These are phyloP conservation scores for Columbina picui DNA, from an alignment of 2,113 vertebrate species.

Conservation along the genomic window DNA sequence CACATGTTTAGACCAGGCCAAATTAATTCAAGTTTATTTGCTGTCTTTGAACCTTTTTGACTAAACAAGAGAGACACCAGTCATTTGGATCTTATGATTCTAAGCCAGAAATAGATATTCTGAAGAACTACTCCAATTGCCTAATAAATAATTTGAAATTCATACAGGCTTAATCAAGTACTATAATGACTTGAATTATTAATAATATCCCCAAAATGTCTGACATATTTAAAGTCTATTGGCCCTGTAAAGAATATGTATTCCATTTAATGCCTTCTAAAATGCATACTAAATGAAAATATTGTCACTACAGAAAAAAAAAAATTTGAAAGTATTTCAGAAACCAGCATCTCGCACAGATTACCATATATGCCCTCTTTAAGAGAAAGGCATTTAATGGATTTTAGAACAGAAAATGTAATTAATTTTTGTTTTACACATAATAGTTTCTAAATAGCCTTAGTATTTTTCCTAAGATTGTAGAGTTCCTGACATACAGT, in stretches of 20 bases:
- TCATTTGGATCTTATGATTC: not conserved
- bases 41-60: not conserved
- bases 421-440: not conserved
- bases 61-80: not conserved
- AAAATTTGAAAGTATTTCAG: not conserved
- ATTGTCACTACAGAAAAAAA: not conserved
- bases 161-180: not conserved
- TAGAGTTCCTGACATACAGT: not conserved
- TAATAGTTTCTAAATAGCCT: not conserved
- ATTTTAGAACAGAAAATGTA: not conserved
- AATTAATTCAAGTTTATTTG: not conserved
- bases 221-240: not conserved
- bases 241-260: not conserved
- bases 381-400: not conserved
- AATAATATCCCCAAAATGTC: not conserved
- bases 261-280: not conserved
- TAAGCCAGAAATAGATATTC: not conserved
- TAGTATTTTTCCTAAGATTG: not conserved
- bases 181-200: not conserved
- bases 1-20: not conserved
- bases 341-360: not conserved
- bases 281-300: not conserved
- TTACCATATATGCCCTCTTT: not conserved
- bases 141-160: not conserved
- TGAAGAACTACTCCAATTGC: not conserved